A percentile compares a stretch with the other conserved stretches of the same genome.
These are phyloP conservation scores for Heterocephalus glaber DNA, from an alignment of 2,113 vertebrate genomes.

Conservation along the genomic window DNA sequence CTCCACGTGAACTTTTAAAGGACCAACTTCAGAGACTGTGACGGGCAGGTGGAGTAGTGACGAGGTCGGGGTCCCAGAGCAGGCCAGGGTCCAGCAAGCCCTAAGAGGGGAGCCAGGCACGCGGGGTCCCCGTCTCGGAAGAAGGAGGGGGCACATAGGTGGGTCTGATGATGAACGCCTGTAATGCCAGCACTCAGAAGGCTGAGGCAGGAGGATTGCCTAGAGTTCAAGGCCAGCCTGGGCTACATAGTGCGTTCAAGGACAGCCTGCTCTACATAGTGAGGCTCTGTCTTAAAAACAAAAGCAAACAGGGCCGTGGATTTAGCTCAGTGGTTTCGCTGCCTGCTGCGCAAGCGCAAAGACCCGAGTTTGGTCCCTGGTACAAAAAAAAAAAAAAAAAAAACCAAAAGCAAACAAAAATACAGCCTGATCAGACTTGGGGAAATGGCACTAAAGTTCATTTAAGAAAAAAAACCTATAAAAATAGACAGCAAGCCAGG, in stretches of 20 bases:
- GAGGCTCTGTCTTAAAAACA: neutral
- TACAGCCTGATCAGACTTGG: conserved; percentile 14
- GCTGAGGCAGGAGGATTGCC: neutral
- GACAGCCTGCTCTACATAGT: neutral
- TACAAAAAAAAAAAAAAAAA: neutral
- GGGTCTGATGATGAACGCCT: neutral
- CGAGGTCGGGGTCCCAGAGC: neutral
- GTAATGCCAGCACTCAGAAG: neutral
- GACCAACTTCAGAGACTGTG: neutral
- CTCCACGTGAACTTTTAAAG: neutral
- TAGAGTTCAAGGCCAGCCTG: neutral
- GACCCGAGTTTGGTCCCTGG: too few relatives aligned
- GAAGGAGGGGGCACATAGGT: neutral
- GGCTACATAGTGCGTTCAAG: too few relatives aligned
- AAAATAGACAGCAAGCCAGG: neutral
- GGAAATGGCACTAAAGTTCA: conserved; percentile 24
- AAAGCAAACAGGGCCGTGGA: neutral
- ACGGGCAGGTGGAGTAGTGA: neutral
- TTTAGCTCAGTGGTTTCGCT: too few relatives aligned
- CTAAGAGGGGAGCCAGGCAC: neutral
- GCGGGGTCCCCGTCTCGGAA: neutral
- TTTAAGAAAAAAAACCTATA: neutral
- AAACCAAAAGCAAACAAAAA: neutral
- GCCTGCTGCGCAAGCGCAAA: too few relatives aligned
- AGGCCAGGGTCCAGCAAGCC: neutral